Conservation (phyloP, 2,888 invertebrate genomes). For the Amblyteles armatorius region DNA sequence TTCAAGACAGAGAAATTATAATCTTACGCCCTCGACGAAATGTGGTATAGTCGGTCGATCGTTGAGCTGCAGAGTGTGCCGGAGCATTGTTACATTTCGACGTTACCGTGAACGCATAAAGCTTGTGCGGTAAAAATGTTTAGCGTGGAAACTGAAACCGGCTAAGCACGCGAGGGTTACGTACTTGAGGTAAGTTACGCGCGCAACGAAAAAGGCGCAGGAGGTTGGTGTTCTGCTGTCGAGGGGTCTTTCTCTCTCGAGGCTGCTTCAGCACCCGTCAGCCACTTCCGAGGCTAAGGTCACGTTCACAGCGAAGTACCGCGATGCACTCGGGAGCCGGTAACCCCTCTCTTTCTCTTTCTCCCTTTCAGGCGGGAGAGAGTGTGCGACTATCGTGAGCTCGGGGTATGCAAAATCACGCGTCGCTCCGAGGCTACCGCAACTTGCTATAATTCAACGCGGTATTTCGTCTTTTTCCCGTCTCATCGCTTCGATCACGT, state of each 20-base stretch:
- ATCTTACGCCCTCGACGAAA: not conserved
- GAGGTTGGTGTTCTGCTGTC: conserved; percentile 46
- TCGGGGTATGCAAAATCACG: conserved; percentile 61
- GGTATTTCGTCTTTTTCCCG: conserved; percentile 15
- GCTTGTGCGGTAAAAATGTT: conserved; percentile 9
- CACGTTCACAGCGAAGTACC: conserved; percentile 71
- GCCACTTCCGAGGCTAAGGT: conserved; percentile 72
- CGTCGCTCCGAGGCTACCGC: conserved; percentile 60
- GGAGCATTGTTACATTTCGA: conserved; percentile 1
- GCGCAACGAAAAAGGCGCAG: conserved; percentile 35
- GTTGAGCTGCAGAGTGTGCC: not conserved
- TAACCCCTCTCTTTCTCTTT: conserved; percentile 51
- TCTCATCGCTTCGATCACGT: not conserved
- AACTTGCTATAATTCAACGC: conserved; percentile 60
- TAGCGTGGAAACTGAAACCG: conserved; percentile 55
- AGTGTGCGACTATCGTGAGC: conserved; percentile 59
- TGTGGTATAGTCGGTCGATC: not conserved
- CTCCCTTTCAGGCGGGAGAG: conserved; percentile 37
- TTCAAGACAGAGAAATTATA: not conserved
- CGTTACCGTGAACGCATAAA: conserved; percentile 1
- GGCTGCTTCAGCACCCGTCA: conserved; percentile 43
- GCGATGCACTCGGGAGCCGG: conserved; percentile 53
- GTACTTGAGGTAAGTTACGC: conserved; percentile 48
- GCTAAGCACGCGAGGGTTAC: conserved; percentile 53
- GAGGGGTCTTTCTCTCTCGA: conserved; percentile 21